These are phyloP conservation scores for Synanthedon formicaeformis DNA, from an alignment of 2,888 invertebrate species.

Conservation along the genomic window DNA sequence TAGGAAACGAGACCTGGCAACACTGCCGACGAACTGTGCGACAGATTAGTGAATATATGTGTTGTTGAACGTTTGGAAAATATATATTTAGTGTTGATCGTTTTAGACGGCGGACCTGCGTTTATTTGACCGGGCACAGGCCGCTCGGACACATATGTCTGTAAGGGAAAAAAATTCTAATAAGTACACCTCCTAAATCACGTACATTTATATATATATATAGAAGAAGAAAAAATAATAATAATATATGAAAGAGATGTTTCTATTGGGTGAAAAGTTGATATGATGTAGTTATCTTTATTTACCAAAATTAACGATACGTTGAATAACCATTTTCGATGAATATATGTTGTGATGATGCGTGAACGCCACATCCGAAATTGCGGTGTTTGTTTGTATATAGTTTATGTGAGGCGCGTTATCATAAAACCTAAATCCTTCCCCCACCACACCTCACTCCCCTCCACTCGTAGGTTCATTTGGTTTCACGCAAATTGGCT, in stretches of 20 bases:
- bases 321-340: constrained; percentile 43
- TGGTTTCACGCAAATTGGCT: no score
- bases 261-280: constrained; percentile 61
- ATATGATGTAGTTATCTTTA: constrained; percentile 40
- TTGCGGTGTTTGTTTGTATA: constrained; percentile 34
- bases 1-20: no score
- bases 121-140: constrained; percentile 55
- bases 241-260: constrained; percentile 63
- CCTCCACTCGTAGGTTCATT: no score
- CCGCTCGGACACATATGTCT: constrained; percentile 59
- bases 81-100: constrained; percentile 65
- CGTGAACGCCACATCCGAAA: neutral
- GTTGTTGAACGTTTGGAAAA: constrained; percentile 68
- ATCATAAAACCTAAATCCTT: constrained; percentile 44
- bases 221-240: constrained; percentile 27
- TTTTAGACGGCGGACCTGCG: constrained; percentile 27
- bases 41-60: constrained; percentile 68
- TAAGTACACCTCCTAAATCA: constrained; percentile 60
- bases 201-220: constrained; percentile 40
- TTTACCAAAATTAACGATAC: constrained; percentile 60
- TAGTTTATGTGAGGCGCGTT: constrained; percentile 57
- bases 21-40: constrained; percentile 42
- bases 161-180: constrained; percentile 43
- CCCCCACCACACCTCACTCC: no score
- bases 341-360: constrained; percentile 20